phyloP scores from a whole-genome alignment of 2,797 vertebrate genomes.

The Anolis apletophallus region DNA sequence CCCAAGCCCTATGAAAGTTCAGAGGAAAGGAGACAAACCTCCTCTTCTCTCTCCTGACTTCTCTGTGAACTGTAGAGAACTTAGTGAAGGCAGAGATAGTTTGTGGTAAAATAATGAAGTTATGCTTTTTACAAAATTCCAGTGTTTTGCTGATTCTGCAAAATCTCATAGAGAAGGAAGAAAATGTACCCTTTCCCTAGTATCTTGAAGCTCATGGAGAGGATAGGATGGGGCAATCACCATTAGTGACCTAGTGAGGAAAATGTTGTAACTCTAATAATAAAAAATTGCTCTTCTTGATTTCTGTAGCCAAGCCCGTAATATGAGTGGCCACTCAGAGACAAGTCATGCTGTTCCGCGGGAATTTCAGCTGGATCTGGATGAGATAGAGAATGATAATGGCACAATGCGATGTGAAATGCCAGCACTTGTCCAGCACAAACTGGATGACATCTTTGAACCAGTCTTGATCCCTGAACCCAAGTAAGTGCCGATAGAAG shows the following conservation, averaged over 20 bases:
- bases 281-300: constrained; percentile 47
- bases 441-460: constrained; percentile 96
- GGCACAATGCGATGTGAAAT: constrained; percentile 89
- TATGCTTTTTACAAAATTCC: background rate
- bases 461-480: constrained; percentile 95
- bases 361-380: constrained; percentile 97
- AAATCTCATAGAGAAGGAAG: background rate
- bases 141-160: background rate
- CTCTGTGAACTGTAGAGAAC: background rate
- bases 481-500: constrained; percentile 82
- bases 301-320: constrained; percentile 89
- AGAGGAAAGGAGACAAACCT: background rate
- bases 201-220: background rate
- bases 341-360: constrained; percentile 87
- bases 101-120: background rate
- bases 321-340: constrained; percentile 86
- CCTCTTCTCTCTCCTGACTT: background rate
- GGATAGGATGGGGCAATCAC: too few relatives aligned
- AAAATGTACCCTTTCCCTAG: background rate
- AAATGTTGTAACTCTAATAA: background rate
- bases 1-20: background rate
- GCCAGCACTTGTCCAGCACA: constrained; percentile 96
- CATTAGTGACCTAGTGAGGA: background rate
- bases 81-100: background rate
- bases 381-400: constrained; percentile 96